Conservation (phyloP, 2,113 vertebrate species). For the Oncorhynchus tshawytscha region DNA sequence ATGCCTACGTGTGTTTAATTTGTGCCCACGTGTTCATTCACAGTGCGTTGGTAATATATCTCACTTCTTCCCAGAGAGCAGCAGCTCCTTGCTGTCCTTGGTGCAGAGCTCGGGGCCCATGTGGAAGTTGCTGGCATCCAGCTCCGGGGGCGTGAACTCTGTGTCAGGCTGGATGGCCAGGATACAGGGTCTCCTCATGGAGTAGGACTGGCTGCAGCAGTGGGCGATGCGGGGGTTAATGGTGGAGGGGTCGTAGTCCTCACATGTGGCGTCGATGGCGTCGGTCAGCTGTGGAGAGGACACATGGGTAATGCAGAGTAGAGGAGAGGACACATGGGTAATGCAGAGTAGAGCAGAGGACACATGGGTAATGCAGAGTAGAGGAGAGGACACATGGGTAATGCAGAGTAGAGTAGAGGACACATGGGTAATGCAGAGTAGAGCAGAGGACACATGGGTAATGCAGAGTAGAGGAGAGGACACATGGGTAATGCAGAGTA, state of each 20-base stretch:
- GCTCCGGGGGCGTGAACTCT: neutral
- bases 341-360: too few relatives aligned
- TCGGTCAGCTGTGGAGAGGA: neutral
- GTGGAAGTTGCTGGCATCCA: neutral
- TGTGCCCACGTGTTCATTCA: too few relatives aligned
- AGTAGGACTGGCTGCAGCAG: conserved; percentile 12
- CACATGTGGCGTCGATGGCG: neutral
- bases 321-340: neutral
- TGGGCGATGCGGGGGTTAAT: neutral
- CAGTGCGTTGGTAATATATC: too few relatives aligned
- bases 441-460: too few relatives aligned
- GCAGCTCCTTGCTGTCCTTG: neutral
- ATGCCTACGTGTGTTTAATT: too few relatives aligned
- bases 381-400: too few relatives aligned
- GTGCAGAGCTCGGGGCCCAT: conserved; percentile 2
- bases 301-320: neutral
- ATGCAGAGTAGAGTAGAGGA: too few relatives aligned
- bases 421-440: too few relatives aligned
- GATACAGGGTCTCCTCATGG: neutral
- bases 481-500: too few relatives aligned
- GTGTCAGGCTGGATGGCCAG: neutral
- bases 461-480: too few relatives aligned
- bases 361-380: too few relatives aligned
- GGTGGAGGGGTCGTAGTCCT: neutral
- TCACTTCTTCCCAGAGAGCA: neutral